phyloP scores from a whole-genome alignment of 2,113 vertebrate genomes.

The Atractosteus spatula region DNA sequence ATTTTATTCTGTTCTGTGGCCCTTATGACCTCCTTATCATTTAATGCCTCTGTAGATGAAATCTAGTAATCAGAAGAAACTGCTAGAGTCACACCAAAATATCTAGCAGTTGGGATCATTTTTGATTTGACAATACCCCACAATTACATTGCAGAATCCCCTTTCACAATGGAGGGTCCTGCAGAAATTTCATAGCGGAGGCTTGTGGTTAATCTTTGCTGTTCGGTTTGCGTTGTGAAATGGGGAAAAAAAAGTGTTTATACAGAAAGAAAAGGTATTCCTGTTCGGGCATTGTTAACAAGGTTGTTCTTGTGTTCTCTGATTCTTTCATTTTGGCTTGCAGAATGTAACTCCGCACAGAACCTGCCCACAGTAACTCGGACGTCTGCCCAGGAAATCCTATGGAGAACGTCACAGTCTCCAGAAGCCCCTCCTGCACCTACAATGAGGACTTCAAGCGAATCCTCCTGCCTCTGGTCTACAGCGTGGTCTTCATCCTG shows the following conservation, averaged over 20 bases:
- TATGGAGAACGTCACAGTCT: conserved; percentile 35
- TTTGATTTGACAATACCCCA: not conserved
- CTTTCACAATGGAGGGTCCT: not conserved
- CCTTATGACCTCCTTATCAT: too few relatives aligned
- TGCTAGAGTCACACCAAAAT: not conserved
- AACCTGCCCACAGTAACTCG: conserved; percentile 15
- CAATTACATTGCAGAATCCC: not conserved
- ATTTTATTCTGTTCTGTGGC: too few relatives aligned
- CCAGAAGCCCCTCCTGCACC: conserved; percentile 62
- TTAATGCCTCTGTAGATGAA: too few relatives aligned
- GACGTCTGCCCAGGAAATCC: not conserved
- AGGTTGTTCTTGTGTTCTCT: not conserved
- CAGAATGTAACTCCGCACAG: conserved; percentile 47
- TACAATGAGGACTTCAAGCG: conserved; percentile 90
- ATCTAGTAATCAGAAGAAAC: too few relatives aligned
- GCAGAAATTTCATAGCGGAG: not conserved
- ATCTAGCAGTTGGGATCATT: conserved; percentile 1
- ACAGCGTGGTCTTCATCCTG: conserved; percentile 75
- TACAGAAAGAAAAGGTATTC: too few relatives aligned
- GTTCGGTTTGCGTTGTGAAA: not conserved
- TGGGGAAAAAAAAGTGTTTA: not conserved
- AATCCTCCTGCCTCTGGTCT: conserved; percentile 80
- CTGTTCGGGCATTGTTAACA: not conserved
- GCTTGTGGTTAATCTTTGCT: not conserved
- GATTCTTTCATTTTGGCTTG: conserved; percentile 18